Conservation (phyloP, 1,140 invertebrate genomes). For the Drosophila murphyi region DNA sequence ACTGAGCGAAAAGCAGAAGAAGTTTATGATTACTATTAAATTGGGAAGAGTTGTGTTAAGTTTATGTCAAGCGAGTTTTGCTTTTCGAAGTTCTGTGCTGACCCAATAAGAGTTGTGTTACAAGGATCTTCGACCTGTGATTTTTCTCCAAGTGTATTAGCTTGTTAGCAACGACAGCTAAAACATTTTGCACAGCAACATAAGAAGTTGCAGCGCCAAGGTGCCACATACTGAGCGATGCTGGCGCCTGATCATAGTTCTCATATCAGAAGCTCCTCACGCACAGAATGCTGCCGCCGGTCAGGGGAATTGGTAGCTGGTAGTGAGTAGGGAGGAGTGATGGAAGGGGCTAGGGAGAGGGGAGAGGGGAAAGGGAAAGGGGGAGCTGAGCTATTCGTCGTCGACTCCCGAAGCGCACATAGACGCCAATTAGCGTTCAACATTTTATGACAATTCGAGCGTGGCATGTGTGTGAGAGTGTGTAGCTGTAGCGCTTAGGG, state of each 20-base stretch:
- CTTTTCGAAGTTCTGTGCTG: too few species aligned
- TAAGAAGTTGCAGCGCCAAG: slow-evolving; percentile 45
- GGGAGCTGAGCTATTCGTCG: background rate
- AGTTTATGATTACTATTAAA: too few species aligned
- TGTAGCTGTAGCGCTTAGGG: slow-evolving; percentile 57
- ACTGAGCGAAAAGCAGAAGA: too few species aligned
- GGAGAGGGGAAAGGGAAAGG: slow-evolving; percentile 7
- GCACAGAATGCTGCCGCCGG: slow-evolving; percentile 37
- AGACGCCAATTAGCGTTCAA: slow-evolving; percentile 81
- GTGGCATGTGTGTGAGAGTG: slow-evolving; percentile 45
- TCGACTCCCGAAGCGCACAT: slow-evolving; percentile 44
- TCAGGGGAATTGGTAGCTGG: background rate
- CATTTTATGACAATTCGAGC: slow-evolving; percentile 82
- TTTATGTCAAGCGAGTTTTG: too few species aligned
- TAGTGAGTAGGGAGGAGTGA: background rate
- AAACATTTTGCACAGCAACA: slow-evolving; percentile 49
- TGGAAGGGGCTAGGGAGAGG: background rate
- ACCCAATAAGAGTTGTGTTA: too few species aligned
- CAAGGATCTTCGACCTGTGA: too few species aligned
- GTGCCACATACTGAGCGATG: slow-evolving; percentile 52
- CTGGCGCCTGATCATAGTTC: slow-evolving; percentile 32
- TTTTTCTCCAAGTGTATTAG: slow-evolving; percentile 23
- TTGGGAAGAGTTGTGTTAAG: too few species aligned
- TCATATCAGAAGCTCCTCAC: slow-evolving; percentile 40
- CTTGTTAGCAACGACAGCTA: slow-evolving; percentile 44